phyloP scores from a whole-genome alignment of 2,797 vertebrate genomes.

The Anguilla megastoma region DNA sequence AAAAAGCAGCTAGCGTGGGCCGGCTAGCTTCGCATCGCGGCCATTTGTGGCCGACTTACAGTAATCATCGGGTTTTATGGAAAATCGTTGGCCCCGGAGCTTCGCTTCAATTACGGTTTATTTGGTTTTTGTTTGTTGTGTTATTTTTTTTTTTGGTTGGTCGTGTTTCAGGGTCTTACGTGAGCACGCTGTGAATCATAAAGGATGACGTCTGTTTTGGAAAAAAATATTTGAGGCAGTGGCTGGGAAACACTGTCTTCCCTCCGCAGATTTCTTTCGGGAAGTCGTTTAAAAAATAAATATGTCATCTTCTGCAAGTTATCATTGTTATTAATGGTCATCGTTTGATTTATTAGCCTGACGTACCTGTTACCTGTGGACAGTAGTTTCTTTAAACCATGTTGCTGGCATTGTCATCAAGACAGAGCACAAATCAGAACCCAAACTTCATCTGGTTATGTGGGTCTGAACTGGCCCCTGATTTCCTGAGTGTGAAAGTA shows the following conservation, averaged over 20 bases:
- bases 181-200: not conserved
- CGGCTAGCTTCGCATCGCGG: not conserved
- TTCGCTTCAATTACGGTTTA: not conserved
- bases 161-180: not conserved
- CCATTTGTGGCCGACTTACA: not conserved
- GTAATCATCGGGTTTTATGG: not conserved
- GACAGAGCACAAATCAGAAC: not conserved
- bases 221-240: not conserved
- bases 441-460: not conserved
- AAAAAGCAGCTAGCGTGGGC: not conserved
- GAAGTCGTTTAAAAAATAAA: not conserved
- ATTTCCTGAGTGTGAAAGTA: too few species aligned
- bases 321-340: not conserved
- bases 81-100: not conserved
- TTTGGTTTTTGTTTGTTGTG: constrained; percentile 9
- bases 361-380: not conserved
- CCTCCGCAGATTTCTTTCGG: not conserved
- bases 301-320: not conserved
- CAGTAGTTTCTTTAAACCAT: not conserved
- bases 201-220: not conserved
- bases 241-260: not conserved
- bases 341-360: not conserved
- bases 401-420: not conserved
- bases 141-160: not conserved
- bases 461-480: not conserved